Conservation (phyloP, 2,113 vertebrate genomes). For the Meriones unguiculatus region DNA sequence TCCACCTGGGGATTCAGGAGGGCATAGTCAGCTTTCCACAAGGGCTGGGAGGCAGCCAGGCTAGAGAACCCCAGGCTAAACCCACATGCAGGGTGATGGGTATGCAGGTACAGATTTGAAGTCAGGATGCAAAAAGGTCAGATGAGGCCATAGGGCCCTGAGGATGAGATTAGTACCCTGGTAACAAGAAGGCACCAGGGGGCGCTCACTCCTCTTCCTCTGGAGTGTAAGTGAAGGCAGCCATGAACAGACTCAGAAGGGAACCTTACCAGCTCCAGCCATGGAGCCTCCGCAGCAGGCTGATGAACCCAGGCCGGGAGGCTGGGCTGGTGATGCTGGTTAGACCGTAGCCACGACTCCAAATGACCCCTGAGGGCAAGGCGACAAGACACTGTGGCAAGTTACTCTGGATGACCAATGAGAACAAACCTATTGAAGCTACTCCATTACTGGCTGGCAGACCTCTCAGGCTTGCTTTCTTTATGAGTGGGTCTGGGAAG, state of each 20-base stretch:
- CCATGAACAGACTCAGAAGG: background rate
- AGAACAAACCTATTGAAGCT: too few species aligned
- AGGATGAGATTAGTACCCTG: background rate
- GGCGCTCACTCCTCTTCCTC: background rate
- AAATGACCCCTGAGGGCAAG: background rate
- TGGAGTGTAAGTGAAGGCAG: background rate
- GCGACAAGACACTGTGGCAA: background rate
- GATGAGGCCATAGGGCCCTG: background rate
- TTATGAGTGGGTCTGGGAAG: too few species aligned
- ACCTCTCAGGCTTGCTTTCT: too few species aligned
- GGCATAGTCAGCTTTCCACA: background rate
- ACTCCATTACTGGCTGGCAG: too few species aligned
- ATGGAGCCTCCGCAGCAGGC: background rate
- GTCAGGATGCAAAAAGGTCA: background rate
- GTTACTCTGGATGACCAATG: background rate
- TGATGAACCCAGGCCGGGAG: background rate
- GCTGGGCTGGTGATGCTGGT: background rate
- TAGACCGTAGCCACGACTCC: background rate
- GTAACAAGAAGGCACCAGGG: background rate
- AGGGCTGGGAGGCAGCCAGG: background rate
- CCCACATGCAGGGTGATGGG: background rate
- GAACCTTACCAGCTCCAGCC: background rate
- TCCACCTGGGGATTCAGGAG: background rate
- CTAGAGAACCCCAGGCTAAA: background rate
- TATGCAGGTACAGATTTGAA: background rate